Evolutionary conservation across 2,888 invertebrate genomes (phyloP).

Genomic region (Lucinisca nassula): DNA sequence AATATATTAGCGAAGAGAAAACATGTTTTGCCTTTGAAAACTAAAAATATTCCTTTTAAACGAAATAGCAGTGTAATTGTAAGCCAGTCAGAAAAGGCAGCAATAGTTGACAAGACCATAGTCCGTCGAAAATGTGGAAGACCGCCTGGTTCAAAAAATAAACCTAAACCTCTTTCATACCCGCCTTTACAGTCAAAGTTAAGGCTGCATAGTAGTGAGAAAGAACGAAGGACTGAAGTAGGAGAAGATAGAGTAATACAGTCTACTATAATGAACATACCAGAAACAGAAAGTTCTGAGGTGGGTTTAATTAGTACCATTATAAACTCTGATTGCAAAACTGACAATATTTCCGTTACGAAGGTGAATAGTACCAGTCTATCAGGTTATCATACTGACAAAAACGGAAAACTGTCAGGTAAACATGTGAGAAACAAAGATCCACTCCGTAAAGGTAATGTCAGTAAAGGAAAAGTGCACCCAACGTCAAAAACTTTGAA

Average conservation of each 20-base stretch:
- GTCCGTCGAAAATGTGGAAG: neutral
- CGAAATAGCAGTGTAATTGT: neutral
- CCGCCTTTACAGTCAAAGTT: neutral
- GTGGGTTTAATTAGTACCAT: too few species aligned
- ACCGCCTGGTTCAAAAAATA: slow-evolving; percentile 46
- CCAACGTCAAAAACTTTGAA: neutral
- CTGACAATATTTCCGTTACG: too few species aligned
- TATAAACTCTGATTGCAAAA: too few species aligned
- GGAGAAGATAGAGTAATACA: too few species aligned
- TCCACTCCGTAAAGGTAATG: neutral
- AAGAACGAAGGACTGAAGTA: too few species aligned
- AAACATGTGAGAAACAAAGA: too few species aligned
- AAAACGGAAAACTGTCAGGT: too few species aligned
- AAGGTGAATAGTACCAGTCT: too few species aligned
- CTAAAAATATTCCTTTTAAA: neutral
- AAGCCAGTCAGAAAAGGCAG: neutral
- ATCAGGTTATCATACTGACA: too few species aligned
- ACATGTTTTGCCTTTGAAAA: neutral
- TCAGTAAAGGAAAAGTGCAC: neutral
- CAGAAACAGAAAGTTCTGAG: too few species aligned
- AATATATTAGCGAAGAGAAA: too few species aligned
- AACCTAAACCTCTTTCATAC: slow-evolving; percentile 11
- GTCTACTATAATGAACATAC: too few species aligned
- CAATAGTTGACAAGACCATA: neutral
- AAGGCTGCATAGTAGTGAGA: neutral